Evolutionary conservation across 37 sponge, comb jelly and placozoan species (phyloP).

Genomic region (Hormiphora californensis): DNA sequence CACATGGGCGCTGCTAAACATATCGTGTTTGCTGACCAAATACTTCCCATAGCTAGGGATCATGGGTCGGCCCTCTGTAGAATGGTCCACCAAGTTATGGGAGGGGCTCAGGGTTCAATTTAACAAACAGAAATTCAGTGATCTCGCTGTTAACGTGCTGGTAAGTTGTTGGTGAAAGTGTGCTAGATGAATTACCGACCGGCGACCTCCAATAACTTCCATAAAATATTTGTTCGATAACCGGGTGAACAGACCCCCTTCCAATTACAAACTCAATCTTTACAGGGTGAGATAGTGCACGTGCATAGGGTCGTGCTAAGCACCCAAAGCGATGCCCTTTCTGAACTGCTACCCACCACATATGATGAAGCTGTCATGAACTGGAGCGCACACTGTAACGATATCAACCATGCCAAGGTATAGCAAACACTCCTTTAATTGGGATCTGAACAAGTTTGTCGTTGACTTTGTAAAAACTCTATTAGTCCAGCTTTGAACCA

Average conservation of each 20-base stretch:
- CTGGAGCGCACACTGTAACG: slow-evolving; percentile 54
- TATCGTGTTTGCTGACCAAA: too few relatives aligned
- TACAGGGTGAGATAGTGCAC: slow-evolving; percentile 47
- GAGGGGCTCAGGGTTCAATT: slow-evolving; percentile 28
- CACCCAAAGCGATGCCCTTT: slow-evolving; percentile 37
- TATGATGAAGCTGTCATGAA: slow-evolving; percentile 15
- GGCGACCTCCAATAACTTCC: too few relatives aligned
- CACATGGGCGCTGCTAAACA: too few relatives aligned
- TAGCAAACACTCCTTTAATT: too few relatives aligned
- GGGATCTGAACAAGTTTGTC: too few relatives aligned
- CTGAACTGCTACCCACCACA: slow-evolving; percentile 20
- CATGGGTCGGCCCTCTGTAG: slow-evolving; percentile 13
- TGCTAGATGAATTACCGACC: too few relatives aligned
- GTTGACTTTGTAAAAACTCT: too few relatives aligned
- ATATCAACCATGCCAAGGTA: slow-evolving; percentile 54
- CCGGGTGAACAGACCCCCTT: neutral
- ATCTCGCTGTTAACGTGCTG: slow-evolving; percentile 40
- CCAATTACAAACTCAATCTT: neutral
- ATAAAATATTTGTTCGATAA: neutral
- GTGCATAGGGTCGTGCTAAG: slow-evolving; percentile 45
- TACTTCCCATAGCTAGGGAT: too few relatives aligned
- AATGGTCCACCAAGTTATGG: slow-evolving; percentile 42
- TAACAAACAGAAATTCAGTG: slow-evolving; percentile 46
- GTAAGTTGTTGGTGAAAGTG: neutral
- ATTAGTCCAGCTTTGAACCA: too few relatives aligned